Evolutionary conservation across 2,888 invertebrate species (phyloP), one percentile per base, ranked within the genome.

Genomic region (Coecobrya sp.): DNA sequence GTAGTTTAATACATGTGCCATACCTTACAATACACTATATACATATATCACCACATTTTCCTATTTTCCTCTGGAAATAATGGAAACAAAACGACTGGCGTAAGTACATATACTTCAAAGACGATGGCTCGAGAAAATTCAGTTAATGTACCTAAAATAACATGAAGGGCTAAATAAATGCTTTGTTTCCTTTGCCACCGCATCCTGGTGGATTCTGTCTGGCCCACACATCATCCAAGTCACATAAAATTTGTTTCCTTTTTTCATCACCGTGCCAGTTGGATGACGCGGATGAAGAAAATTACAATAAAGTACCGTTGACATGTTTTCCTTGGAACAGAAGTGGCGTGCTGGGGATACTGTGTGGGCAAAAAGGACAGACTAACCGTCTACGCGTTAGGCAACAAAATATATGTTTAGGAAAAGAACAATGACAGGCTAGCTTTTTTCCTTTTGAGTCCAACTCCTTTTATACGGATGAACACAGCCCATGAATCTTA

Each of bases 201-300:
- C 59, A 62, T 62, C 22, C 19, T 0, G 10, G 22, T 62, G 36
- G 36, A 36, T 4, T n/a, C n/a, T n/a, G n/a, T n/a, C n/a, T 2
- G 36, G 36, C 36, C 59, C 59, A 22, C 59, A 62, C 22, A n/a
- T 62, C 59, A 62, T 62, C 8, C n/a, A 22, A 19, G 59, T 62
- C 59, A 62, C 59, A 62, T 62, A 62, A 62, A 62, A 62, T 62
- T 62, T 62, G 59, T 22, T 62, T 22, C 59, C 59, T 62, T 62
- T 70, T 70, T 30, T 36, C 76, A 45, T 76, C 49, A 76, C 27
- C 30, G 36, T 22, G 76, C 13, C 13, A n/a, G 19, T 62, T 62
- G 3, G 76, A 19, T 45, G 45, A 45, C 45, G 10, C 3, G 36
- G 42, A 45, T 76, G 76, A 45, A 42, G 22, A 42, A 45, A 30